Evolutionary conservation across 2,888 invertebrate genomes (phyloP).

Genomic region (Tineola bisselliella): DNA sequence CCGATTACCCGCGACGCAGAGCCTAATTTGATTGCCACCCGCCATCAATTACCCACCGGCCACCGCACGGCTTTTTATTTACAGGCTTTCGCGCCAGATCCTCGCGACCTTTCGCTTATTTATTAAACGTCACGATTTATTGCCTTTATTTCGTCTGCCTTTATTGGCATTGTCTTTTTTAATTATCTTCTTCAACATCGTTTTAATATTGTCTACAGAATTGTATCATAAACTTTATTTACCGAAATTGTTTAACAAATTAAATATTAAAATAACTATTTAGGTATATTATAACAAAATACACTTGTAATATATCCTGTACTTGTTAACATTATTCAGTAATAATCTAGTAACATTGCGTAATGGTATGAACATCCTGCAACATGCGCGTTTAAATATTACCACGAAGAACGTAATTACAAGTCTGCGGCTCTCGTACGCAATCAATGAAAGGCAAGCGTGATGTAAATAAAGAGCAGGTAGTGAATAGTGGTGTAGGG

Average conservation of each 20-base stretch:
- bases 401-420: slow-evolving; percentile 3
- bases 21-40: slow-evolving; percentile 62
- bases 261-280: too few relatives aligned
- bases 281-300: too few relatives aligned
- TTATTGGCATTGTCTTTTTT: slow-evolving; percentile 35
- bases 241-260: too few relatives aligned
- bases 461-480: slow-evolving; percentile 24
- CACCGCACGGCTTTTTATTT: slow-evolving; percentile 41
- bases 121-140: slow-evolving; percentile 39
- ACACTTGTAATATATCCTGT: too few relatives aligned
- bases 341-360: background rate
- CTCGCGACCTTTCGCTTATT: slow-evolving; percentile 34
- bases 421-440: slow-evolving; percentile 17
- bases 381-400: background rate
- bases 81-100: slow-evolving; percentile 31
- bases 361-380: background rate
- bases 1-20: slow-evolving; percentile 59
- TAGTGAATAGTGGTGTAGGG: background rate
- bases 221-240: too few relatives aligned
- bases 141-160: slow-evolving; percentile 28
- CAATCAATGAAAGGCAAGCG: slow-evolving; percentile 30
- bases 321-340: too few relatives aligned
- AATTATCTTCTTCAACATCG: slow-evolving; percentile 22
- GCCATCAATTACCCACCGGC: slow-evolving; percentile 57
- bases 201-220: background rate